Percentiles rank a stretch among this genome's conserved stretches.
Conservation (phyloP, 2,113 vertebrate genomes). For the Macquaria australasica region DNA sequence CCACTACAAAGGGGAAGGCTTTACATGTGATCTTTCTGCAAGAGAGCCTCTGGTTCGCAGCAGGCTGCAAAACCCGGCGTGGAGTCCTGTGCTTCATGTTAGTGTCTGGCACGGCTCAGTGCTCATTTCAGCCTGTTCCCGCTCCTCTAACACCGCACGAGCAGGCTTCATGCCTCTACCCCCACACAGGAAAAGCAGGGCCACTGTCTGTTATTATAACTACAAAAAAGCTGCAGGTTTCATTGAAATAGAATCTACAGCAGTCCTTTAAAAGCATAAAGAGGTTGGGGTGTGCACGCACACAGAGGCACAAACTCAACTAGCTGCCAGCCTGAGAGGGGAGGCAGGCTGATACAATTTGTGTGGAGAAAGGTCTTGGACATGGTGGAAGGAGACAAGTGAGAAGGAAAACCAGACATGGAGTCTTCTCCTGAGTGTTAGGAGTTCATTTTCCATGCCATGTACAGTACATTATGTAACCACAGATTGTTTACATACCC, state of each 20-base stretch:
- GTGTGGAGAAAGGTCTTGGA: constrained; percentile 72
- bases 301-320: constrained; percentile 48
- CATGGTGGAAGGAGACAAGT: constrained; percentile 69
- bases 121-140: constrained; percentile 49
- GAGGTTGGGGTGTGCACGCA: constrained; percentile 35
- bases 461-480: constrained; percentile 81
- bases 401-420: constrained; percentile 80
- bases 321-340: constrained; percentile 55
- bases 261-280: constrained; percentile 55
- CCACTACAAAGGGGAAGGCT: constrained; percentile 92
- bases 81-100: constrained; percentile 76
- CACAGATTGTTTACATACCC: constrained; percentile 81
- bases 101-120: neutral
- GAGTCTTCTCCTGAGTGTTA: constrained; percentile 50
- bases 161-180: constrained; percentile 37
- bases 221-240: constrained; percentile 25
- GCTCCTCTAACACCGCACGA: constrained; percentile 11
- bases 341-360: constrained; percentile 65
- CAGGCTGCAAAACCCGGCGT: constrained; percentile 88
- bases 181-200: constrained; percentile 23
- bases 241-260: constrained; percentile 32
- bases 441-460: constrained; percentile 67
- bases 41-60: constrained; percentile 86
- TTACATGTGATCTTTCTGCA: constrained; percentile 93
- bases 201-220: constrained; percentile 31